Percentiles rank a stretch among this genome's conserved stretches.
Conservation (phyloP, 2,797 vertebrate species). For the Tympanoctomys barrerae region DNA sequence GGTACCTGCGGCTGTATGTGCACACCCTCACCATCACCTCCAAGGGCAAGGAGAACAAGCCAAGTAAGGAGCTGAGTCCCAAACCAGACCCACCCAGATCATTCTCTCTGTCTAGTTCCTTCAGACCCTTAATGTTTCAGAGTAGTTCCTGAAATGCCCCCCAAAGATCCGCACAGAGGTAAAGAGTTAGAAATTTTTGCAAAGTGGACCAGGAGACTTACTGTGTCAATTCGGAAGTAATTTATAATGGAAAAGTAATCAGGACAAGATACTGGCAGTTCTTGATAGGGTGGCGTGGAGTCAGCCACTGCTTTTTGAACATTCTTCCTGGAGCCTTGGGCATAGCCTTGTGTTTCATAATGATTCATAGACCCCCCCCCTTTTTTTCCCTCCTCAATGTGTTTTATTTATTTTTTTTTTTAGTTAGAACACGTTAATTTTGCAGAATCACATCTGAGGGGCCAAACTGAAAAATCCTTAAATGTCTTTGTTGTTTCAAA, state of each 20-base stretch:
- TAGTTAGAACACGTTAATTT: neutral
- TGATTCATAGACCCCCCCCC: neutral
- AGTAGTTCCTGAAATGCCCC: neutral
- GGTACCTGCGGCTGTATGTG: slow-evolving; percentile 97
- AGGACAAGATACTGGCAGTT: neutral
- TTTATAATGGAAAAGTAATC: neutral
- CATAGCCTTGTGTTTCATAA: neutral
- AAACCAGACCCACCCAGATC: rapidly evolving
- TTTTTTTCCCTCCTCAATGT: neutral
- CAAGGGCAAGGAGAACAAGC: slow-evolving; percentile 96
- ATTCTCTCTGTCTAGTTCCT: neutral
- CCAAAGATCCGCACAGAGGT: neutral
- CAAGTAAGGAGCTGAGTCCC: slow-evolving; percentile 91
- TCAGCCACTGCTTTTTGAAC: neutral
- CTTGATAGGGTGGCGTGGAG: neutral
- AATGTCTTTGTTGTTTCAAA: neutral
- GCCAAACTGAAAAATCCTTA: neutral
- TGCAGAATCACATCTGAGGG: neutral
- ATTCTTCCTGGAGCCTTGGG: neutral
- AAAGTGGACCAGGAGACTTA: neutral
- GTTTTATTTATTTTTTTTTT: neutral
- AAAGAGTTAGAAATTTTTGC: neutral
- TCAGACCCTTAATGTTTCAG: neutral
- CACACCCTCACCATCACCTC: slow-evolving; percentile 96
- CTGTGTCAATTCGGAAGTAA: neutral